Percentiles rank a stretch among this genome's conserved stretches.
Conservation (phyloP, 2,888 invertebrate species). For the Amiota mariae region DNA sequence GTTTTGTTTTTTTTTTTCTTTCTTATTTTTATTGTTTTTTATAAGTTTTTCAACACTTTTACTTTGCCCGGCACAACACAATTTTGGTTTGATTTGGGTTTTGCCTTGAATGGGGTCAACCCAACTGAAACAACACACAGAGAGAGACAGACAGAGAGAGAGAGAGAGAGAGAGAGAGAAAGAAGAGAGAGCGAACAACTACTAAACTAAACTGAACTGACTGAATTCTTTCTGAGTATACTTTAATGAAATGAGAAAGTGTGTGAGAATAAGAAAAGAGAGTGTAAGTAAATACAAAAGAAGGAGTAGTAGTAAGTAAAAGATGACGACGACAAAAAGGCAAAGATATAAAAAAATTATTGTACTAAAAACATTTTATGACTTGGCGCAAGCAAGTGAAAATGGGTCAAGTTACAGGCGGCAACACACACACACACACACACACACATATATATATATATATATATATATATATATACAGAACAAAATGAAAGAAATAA, state of each 20-base stretch:
- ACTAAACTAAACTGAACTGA: too few relatives aligned
- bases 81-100: neutral
- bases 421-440: slow-evolving; percentile 23
- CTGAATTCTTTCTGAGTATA: too few relatives aligned
- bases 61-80: neutral
- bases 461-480: too few relatives aligned
- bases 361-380: slow-evolving; percentile 3
- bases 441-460: too few relatives aligned
- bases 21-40: neutral
- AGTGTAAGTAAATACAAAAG: too few relatives aligned
- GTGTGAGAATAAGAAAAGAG: too few relatives aligned
- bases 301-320: too few relatives aligned
- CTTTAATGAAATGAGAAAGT: too few relatives aligned
- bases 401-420: slow-evolving; percentile 5
- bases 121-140: neutral
- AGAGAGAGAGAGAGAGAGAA: neutral
- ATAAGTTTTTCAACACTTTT: neutral
- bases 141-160: neutral
- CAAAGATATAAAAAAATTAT: neutral
- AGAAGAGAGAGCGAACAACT: neutral
- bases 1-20: too few relatives aligned
- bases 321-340: too few relatives aligned
- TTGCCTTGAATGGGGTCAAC: neutral
- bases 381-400: neutral
- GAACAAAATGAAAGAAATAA: slow-evolving; percentile 5